Evolutionary conservation across 2,113 vertebrate species (phyloP), one percentile per base, ranked within the genome.

Genomic region (Paedocypris sp.): DNA sequence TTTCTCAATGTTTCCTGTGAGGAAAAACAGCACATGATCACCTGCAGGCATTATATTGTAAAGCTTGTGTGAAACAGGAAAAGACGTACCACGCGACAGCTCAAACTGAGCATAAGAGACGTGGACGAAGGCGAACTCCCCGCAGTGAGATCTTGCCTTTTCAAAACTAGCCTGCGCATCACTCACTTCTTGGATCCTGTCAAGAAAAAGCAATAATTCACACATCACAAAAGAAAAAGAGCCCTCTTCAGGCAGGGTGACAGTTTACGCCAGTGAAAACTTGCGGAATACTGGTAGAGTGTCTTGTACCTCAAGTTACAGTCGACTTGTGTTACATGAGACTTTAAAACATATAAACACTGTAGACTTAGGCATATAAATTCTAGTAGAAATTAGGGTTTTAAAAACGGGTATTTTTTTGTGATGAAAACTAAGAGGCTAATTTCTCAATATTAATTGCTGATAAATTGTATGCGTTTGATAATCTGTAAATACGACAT

Each of bases 81-180:
- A 2, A 20, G 33, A 19, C 26, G 50, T 60, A 96, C 94, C 94
- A 88, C 88, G 90, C 28, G 82, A 85, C 11, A 89, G 79, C 64
- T 94, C 91, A 85, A 95, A 98, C 15, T 94, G 87, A 43, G 93
- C 93, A 81, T 91, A 89, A 67, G 93, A 90, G 64, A 93, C 63
- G 11, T 97, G 94, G 38, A 96, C 95, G 77, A 98, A 95, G 68
- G 94, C 92, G 86, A 96, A 94, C 69, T 84, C 88, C 72, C 90
- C 93, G 82, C 91, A 88, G 72, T 91, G 91, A 67, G 90, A 81
- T 72, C 77, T 87, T 42, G 92, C 92, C 66, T 97, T 79, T 6
- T 90, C 89, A 77, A 97, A 97, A 65, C 90, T 89, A 66, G 89
- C 85, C 31, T 88, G 87, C 26, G 92, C 93, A 20, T 96, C 91